Conservation (phyloP, 2,113 vertebrate species). For the Neopipo cinnamomea region DNA sequence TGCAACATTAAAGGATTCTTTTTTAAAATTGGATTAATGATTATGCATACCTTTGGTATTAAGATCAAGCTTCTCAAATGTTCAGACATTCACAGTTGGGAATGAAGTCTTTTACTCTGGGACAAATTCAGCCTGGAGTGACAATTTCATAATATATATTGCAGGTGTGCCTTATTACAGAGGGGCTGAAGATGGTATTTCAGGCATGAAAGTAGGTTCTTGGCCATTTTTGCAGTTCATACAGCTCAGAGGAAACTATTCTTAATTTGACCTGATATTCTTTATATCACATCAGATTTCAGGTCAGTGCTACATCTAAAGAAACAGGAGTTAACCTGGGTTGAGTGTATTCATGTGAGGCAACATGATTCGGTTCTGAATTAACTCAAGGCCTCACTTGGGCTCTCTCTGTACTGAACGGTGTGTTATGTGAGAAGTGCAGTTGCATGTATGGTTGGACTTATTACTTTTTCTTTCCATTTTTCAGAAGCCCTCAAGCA, state of each 20-base stretch:
- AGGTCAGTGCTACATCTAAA: neutral
- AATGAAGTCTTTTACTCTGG: neutral
- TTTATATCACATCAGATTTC: neutral
- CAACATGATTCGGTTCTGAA: neutral
- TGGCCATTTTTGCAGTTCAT: neutral
- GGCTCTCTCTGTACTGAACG: neutral
- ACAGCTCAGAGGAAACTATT: neutral
- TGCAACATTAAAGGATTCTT: conserved; percentile 3
- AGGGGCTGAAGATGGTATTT: neutral
- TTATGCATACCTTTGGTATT: neutral
- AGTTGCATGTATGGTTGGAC: neutral
- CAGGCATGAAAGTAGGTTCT: neutral
- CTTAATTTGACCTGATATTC: neutral
- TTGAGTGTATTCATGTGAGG: neutral
- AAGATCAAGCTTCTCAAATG: conserved; percentile 10
- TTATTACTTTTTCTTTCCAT: neutral
- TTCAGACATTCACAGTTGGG: neutral
- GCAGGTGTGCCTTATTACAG: neutral
- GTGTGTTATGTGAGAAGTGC: neutral
- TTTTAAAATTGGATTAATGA: neutral
- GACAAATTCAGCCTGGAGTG: neutral
- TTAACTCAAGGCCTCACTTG: neutral
- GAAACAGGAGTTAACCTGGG: neutral
- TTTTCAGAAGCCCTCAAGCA: neutral
- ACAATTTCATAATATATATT: neutral